Evolutionary conservation across 2,888 invertebrate species (phyloP), one percentile per base, ranked within the genome.

Genomic region (Lordiphosa andalusiaca): DNA sequence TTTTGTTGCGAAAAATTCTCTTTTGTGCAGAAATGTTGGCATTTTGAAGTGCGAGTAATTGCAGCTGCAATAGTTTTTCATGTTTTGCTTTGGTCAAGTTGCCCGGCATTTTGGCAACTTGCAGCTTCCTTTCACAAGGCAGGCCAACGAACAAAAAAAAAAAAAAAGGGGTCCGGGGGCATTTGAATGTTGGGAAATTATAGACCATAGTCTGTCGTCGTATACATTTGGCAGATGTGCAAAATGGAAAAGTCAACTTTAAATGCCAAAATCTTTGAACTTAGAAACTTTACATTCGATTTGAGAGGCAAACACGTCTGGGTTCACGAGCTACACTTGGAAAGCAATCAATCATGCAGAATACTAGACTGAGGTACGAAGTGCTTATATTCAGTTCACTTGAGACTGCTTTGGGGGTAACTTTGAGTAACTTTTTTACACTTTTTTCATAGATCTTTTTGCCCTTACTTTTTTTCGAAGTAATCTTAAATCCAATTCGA

Each of bases 11-110:
- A 83, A 83, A 83, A 49, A 77, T 77, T 83, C 84, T 77, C 81
- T 76, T 9, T 77, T 77, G 77, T 80, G 68, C 77, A 68, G 30
- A 76, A 77, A 73, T 63, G 81, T 83, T 77, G 77, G 77, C 77
- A 77, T 77, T 77, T 77, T 77, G 84, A 77, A 77, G 84, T 77
- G 83, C 77, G 81, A 77, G 84, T 77, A 83, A 77, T 77, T 77
- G 77, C 84, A 83, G 77, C 77, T 80, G 81, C 84, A 77, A 77
- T 83, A 83, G 76, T 80, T 83, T 83, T 77, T 76, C 77, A 73
- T 83, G 77, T 83, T 64, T 47, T 75, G 59, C 62, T 44, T 65
- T 61, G 75, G 60, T 61, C 74, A 67, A 70, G 77, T 73, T 61
- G 53, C 71, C 61, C 38, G 71, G 62, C 68, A 73, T 82, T 82